phyloP scores from a whole-genome alignment of 2,888 invertebrate species.

The Drosophila cognata region DNA sequence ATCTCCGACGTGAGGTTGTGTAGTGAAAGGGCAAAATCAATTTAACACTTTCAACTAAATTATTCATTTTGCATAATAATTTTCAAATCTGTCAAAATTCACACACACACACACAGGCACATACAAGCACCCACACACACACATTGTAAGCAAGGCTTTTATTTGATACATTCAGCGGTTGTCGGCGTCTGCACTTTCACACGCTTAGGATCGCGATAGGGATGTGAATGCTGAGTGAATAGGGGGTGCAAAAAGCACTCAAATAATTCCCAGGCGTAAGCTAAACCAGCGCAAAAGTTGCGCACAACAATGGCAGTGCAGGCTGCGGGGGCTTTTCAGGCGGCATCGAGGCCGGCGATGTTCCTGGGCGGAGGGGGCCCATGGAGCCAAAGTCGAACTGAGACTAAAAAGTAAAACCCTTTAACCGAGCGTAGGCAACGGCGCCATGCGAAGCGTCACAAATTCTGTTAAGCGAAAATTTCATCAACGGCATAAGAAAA shows the following conservation, averaged over 20 bases:
- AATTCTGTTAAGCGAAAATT: constrained; percentile 82
- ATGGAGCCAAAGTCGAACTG: constrained; percentile 51
- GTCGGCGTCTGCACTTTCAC: constrained; percentile 78
- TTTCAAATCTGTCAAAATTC: constrained; percentile 82
- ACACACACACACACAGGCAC: constrained; percentile 42
- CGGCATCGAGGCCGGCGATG: background rate
- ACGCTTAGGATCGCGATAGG: constrained; percentile 62
- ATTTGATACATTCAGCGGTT: constrained; percentile 66
- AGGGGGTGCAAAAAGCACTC: constrained; percentile 71
- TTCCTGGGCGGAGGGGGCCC: background rate
- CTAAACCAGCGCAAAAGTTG: constrained; percentile 79
- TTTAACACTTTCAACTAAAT: constrained; percentile 83
- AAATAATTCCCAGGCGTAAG: constrained; percentile 80
- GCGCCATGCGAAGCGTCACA: constrained; percentile 70
- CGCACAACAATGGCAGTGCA: constrained; percentile 69
- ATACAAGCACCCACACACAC: constrained; percentile 26
- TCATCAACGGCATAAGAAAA: constrained; percentile 74
- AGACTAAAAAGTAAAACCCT: constrained; percentile 77
- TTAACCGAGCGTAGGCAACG: constrained; percentile 68
- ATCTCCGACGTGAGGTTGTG: constrained; percentile 49
- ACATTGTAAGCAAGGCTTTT: constrained; percentile 55
- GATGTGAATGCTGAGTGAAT: background rate
- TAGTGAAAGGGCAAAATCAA: constrained; percentile 80
- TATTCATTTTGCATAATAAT: constrained; percentile 83
- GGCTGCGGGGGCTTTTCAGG: constrained; percentile 1